These are phyloP conservation scores for Onychomys torridus DNA, from an alignment of 2,797 vertebrate genomes.

Conservation along the genomic window DNA sequence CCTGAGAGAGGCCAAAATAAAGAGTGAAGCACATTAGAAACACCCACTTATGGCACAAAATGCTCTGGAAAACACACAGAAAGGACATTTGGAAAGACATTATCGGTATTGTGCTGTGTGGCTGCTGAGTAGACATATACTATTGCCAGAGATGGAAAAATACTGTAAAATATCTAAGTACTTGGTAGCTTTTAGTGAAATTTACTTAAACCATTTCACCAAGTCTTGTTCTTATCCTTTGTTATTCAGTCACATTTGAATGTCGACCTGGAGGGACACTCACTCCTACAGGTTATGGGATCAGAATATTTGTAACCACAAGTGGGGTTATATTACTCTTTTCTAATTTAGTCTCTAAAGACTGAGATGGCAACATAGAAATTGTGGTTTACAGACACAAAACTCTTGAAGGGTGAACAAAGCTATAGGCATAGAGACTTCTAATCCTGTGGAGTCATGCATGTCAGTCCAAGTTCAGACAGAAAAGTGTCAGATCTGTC, in stretches of 20 bases:
- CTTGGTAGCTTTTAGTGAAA: not conserved
- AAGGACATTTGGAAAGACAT: not conserved
- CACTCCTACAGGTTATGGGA: not conserved
- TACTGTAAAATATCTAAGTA: not conserved
- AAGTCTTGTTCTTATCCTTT: not conserved
- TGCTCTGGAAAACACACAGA: not conserved
- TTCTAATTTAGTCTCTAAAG: not conserved
- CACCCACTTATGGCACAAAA: not conserved
- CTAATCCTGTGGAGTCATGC: not conserved
- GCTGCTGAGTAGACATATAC: not conserved
- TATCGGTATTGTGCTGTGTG: not conserved
- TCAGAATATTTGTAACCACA: not conserved
- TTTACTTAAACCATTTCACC: not conserved
- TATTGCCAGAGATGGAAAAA: slow-evolving; percentile 21
- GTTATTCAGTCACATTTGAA: not conserved
- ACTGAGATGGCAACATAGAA: not conserved
- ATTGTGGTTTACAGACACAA: not conserved
- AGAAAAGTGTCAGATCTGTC: not conserved
- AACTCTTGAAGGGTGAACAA: not conserved
- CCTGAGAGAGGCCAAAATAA: not conserved
- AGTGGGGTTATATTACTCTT: not conserved
- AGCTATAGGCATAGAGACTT: no score
- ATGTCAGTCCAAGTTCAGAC: not conserved
- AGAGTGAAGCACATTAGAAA: not conserved
- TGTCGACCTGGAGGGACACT: not conserved